Evolutionary conservation across 2,113 vertebrate genomes (phyloP).

Genomic region (Atlantisia rogersi): DNA sequence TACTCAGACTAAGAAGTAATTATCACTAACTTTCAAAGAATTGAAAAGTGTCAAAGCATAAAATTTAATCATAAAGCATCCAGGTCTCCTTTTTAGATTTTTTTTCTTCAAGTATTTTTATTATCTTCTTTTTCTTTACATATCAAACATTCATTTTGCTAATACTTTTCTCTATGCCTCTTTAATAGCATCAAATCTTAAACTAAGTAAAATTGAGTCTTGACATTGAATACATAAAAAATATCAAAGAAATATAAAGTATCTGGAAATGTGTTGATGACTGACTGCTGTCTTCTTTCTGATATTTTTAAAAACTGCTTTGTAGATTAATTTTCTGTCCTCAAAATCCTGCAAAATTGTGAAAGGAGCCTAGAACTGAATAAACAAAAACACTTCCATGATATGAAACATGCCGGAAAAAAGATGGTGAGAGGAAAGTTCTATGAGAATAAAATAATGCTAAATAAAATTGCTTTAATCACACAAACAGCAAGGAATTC

Average conservation of each 20-base stretch:
- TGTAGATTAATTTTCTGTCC: neutral
- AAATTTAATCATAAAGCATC: conserved; percentile 32
- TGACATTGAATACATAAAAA: neutral
- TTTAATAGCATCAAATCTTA: neutral
- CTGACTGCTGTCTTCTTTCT: neutral
- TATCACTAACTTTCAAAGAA: conserved; percentile 29
- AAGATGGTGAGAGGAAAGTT: neutral
- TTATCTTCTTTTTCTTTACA: neutral
- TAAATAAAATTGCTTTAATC: neutral
- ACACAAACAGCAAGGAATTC: neutral
- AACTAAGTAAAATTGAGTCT: neutral
- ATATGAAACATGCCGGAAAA: neutral
- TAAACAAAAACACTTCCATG: neutral
- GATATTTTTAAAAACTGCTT: neutral
- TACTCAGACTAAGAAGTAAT: conserved; percentile 21
- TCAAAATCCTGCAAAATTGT: neutral
- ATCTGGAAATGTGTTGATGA: neutral
- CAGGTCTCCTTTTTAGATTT: neutral
- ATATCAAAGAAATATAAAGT: neutral
- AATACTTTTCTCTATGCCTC: neutral
- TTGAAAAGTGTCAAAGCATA: conserved; percentile 14
- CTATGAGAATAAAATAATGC: neutral
- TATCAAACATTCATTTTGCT: neutral
- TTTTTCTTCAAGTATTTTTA: conserved; percentile 12
- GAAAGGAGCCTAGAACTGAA: neutral